Conservation (phyloP, 1,140 invertebrate genomes). For the Octopus sinensis region DNA sequence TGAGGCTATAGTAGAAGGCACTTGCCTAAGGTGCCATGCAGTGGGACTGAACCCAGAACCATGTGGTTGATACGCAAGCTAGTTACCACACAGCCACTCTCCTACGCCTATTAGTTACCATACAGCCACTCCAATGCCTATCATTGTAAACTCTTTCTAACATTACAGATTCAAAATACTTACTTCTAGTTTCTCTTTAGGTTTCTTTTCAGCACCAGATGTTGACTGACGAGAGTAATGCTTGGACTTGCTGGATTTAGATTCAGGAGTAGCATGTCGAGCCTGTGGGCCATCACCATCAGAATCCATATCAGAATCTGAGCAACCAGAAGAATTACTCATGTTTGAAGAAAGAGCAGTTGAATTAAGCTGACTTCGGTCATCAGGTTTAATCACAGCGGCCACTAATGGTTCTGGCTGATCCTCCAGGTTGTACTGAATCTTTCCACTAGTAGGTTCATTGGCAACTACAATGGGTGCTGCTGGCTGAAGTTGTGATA, state of each 20-base stretch:
- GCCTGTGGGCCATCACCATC: not conserved
- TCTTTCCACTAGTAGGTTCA: conserved; percentile 24
- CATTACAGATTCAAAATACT: not conserved
- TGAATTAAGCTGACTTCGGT: conserved; percentile 12
- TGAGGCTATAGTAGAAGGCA: too few species aligned
- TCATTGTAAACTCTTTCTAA: not conserved
- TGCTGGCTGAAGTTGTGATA: conserved; percentile 14
- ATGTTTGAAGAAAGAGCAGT: conserved; percentile 23
- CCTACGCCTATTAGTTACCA: too few species aligned
- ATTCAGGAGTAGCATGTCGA: not conserved
- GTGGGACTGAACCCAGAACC: too few species aligned
- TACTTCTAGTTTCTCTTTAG: conserved; percentile 36
- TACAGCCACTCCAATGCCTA: too few species aligned
- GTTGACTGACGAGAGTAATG: conserved; percentile 1
- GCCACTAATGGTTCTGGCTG: conserved; percentile 30
- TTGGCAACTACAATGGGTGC: conserved; percentile 3
- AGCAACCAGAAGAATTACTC: conserved; percentile 23
- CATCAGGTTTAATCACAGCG: conserved; percentile 22
- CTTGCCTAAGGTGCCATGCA: too few species aligned
- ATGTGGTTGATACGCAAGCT: too few species aligned
- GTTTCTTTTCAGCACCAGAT: conserved; percentile 27
- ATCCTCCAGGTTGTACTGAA: conserved; percentile 34
- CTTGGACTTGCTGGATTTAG: conserved; percentile 16
- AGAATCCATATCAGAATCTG: conserved; percentile 21
- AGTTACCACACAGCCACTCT: too few species aligned